Conservation (phyloP, 2,113 vertebrate species). For the Ochotona curzoniae region DNA sequence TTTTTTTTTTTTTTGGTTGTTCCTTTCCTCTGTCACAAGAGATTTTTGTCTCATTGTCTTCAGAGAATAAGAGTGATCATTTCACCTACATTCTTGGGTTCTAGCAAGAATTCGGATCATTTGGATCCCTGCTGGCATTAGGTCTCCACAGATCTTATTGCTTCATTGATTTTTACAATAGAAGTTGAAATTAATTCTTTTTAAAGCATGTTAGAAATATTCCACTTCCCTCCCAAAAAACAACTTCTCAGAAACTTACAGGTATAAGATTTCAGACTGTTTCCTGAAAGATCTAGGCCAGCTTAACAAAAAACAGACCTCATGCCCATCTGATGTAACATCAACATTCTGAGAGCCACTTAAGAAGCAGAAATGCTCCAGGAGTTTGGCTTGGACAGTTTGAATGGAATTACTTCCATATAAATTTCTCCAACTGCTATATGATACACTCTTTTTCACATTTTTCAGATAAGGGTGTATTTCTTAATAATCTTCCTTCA, state of each 20-base stretch:
- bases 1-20: constrained; percentile 64
- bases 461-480: background rate
- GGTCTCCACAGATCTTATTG: background rate
- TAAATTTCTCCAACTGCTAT: background rate
- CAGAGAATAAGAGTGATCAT: constrained; percentile 49
- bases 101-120: constrained; percentile 27
- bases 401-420: constrained; percentile 28
- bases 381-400: background rate
- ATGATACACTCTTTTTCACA: background rate
- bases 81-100: constrained; percentile 40
- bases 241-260: constrained; percentile 35
- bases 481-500: constrained; percentile 49
- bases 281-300: constrained; percentile 38
- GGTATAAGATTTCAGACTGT: constrained; percentile 46
- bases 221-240: background rate
- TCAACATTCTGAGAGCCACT: constrained; percentile 15
- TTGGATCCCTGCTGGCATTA: background rate
- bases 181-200: constrained; percentile 49
- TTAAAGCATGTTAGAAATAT: constrained; percentile 56
- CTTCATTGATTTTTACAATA: constrained; percentile 31
- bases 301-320: constrained; percentile 44
- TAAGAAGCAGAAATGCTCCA: constrained; percentile 5
- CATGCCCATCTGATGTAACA: constrained; percentile 45
- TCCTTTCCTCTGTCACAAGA: constrained; percentile 68
- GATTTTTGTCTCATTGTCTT: constrained; percentile 64